Evolutionary conservation across 1,140 invertebrate genomes (phyloP).

Genomic region (Heliconius congener): DNA sequence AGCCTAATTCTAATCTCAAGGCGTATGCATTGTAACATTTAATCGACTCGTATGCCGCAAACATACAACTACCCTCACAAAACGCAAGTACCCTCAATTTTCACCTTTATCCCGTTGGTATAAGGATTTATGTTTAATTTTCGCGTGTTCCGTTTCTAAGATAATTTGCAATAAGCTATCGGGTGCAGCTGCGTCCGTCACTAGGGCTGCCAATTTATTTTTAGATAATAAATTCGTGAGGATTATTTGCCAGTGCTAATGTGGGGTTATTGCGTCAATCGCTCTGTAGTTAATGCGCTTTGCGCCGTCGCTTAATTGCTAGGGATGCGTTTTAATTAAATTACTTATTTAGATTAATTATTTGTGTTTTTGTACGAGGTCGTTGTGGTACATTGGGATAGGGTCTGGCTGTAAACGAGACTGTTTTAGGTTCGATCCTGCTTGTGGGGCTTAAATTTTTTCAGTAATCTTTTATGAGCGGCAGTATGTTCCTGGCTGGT

Average conservation of each 20-base stretch:
- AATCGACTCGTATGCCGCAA: slow-evolving; percentile 51
- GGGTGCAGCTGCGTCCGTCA: slow-evolving; percentile 71
- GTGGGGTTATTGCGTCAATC: slow-evolving; percentile 64
- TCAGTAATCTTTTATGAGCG: no score
- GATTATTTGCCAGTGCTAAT: slow-evolving; percentile 58
- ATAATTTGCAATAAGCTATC: slow-evolving; percentile 75
- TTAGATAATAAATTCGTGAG: slow-evolving; percentile 66
- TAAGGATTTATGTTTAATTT: slow-evolving; percentile 33
- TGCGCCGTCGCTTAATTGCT: slow-evolving; percentile 23
- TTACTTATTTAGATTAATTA: slow-evolving; percentile 18
- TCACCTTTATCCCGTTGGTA: slow-evolving; percentile 39
- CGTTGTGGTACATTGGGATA: not conserved
- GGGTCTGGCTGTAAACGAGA: not conserved
- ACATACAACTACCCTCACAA: slow-evolving; percentile 29
- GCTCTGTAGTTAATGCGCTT: slow-evolving; percentile 27
- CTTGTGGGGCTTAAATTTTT: no score
- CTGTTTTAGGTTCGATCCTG: no score
- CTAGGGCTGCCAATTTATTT: slow-evolving; percentile 75
- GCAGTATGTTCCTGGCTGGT: no score
- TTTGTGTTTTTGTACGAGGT: no score
- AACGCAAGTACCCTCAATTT: slow-evolving; percentile 35
- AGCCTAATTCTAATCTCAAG: slow-evolving; percentile 50
- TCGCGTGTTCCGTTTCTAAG: slow-evolving; percentile 48
- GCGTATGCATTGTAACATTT: slow-evolving; percentile 56
- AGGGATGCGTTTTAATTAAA: slow-evolving; percentile 5